Conservation (phyloP, 2,797 vertebrate genomes). For the Myripristis jacobus region DNA sequence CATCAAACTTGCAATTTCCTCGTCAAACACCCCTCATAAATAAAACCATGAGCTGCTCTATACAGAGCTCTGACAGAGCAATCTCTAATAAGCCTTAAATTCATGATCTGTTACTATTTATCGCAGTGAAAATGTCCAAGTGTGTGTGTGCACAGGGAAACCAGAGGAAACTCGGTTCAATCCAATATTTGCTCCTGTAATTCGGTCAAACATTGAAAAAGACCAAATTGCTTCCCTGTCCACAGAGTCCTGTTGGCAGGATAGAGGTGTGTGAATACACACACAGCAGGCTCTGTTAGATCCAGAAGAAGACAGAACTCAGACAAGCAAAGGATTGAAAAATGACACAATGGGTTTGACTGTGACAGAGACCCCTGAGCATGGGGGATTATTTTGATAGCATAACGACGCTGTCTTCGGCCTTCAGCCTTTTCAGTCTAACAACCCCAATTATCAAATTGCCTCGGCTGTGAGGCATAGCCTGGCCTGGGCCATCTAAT, state of each 20-base stretch:
- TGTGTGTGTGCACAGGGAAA: conserved; percentile 63
- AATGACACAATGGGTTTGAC: conserved; percentile 79
- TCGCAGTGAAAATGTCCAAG: conserved; percentile 63
- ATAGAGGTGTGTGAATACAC: conserved; percentile 45
- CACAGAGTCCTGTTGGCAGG: conserved; percentile 64
- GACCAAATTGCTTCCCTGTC: conserved; percentile 76
- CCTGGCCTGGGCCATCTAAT: conserved; percentile 74
- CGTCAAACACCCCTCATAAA: conserved; percentile 69
- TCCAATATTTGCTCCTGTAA: conserved; percentile 81
- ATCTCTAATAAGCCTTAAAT: conserved; percentile 70
- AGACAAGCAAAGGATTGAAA: conserved; percentile 74
- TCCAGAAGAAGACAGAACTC: conserved; percentile 54
- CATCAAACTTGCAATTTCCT: conserved; percentile 76
- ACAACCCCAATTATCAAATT: conserved; percentile 85
- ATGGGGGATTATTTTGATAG: conserved; percentile 77
- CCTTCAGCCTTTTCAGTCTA: conserved; percentile 75
- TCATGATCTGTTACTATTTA: conserved; percentile 73
- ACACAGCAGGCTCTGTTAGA: conserved; percentile 77
- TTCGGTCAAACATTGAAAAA: conserved; percentile 80
- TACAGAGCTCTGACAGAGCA: conserved; percentile 63
- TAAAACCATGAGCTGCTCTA: conserved; percentile 57
- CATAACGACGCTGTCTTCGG: conserved; percentile 67
- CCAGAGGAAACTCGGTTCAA: conserved; percentile 73
- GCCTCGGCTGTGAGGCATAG: conserved; percentile 76
- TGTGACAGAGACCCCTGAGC: conserved; percentile 75